A percentile compares a stretch with the other conserved stretches of the same genome.
phyloP scores from a whole-genome alignment of 30 jellyfish, hydroid and myxozoan genomes.

The Pelagia noctiluca region DNA sequence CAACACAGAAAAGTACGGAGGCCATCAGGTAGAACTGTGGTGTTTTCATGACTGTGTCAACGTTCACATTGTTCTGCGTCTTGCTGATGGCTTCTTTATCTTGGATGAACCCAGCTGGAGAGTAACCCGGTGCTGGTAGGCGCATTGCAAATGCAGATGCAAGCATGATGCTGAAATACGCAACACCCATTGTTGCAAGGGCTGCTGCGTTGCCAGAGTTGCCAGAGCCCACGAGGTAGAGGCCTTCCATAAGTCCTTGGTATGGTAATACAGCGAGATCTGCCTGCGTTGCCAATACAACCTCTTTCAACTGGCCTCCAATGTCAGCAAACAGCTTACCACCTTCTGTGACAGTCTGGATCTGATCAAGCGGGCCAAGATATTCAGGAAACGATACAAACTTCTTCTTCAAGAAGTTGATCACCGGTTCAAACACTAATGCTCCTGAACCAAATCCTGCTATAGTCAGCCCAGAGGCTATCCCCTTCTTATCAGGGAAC shows the following conservation, averaged over 20 bases:
- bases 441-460: conserved; percentile 83
- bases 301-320: conserved; percentile 73
- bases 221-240: conserved; percentile 73
- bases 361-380: conserved; percentile 58
- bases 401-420: conserved; percentile 40
- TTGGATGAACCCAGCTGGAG: conserved; percentile 67
- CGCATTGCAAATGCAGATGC: conserved; percentile 77
- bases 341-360: conserved; percentile 54
- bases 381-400: conserved; percentile 61
- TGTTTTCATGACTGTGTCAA: conserved; percentile 72
- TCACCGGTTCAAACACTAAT: conserved; percentile 65
- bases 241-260: conserved; percentile 55
- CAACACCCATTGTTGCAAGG: conserved; percentile 71
- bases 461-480: conserved; percentile 72
- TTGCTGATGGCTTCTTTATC: conserved; percentile 12
- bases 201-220: conserved; percentile 74
- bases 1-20: conserved; percentile 71
- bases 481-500: conserved; percentile 77
- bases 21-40: conserved; percentile 75
- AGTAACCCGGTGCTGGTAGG: conserved; percentile 63
- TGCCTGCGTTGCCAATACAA: conserved; percentile 62
- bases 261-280: conserved; percentile 68
- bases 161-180: conserved; percentile 63
- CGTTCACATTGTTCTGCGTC: conserved; percentile 43
- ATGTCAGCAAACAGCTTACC: conserved; percentile 70